A percentile compares a stretch with the other conserved stretches of the same genome.
These are phyloP conservation scores for Folsomia manolachei DNA, from an alignment of 2,888 invertebrate species.

Conservation along the genomic window DNA sequence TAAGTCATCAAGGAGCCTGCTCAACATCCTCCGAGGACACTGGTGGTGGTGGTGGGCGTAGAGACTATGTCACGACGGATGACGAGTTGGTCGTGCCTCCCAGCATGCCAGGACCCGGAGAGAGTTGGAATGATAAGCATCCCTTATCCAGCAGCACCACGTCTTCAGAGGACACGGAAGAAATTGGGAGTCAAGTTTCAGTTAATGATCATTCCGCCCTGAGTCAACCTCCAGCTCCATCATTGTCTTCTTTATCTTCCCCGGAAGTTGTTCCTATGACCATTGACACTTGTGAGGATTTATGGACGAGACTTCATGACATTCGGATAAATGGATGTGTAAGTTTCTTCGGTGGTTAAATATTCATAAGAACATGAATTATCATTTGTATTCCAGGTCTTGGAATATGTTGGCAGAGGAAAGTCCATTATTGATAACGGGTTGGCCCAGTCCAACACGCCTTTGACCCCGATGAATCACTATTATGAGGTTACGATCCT, in stretches of 20 bases:
- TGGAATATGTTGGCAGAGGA: conserved; percentile 59
- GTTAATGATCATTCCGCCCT: background rate
- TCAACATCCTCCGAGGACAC: background rate
- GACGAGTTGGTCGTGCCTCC: background rate
- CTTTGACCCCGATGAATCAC: conserved; percentile 58
- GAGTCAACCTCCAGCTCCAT: background rate
- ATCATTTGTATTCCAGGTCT: conserved; percentile 55
- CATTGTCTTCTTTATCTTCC: background rate
- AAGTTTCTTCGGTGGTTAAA: conserved; percentile 28
- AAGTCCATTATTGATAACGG: conserved; percentile 59
- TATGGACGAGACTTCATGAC: conserved; percentile 58
- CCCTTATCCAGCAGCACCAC: background rate
- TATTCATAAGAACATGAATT: background rate
- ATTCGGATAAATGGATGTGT: conserved; percentile 57
- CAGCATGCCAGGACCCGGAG: background rate
- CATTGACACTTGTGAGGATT: conserved; percentile 58
- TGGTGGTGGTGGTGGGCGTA: no score
- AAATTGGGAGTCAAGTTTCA: background rate
- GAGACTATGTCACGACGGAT: background rate
- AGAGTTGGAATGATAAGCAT: no score
- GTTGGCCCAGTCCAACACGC: conserved; percentile 58
- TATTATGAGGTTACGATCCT: conserved; percentile 61
- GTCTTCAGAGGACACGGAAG: background rate
- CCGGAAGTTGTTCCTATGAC: conserved; percentile 56
- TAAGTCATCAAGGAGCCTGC: background rate